Conservation (phyloP, 2,797 vertebrate species). For the Odontamblyopus rebecca region DNA sequence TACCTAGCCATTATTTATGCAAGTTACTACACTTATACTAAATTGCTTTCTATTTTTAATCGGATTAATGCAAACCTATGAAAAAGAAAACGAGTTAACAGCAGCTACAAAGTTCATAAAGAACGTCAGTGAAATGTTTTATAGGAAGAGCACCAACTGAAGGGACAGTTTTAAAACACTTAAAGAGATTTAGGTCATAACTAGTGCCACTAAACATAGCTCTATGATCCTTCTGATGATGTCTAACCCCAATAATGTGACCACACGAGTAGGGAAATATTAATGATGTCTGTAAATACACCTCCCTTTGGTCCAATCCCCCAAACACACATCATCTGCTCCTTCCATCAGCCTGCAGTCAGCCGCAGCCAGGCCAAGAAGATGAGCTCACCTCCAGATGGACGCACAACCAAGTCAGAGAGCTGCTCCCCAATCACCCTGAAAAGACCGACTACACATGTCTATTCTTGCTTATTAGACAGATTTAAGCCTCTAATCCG, state of each 20-base stretch:
- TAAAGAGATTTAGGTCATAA: conserved; percentile 47
- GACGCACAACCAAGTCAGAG: conserved; percentile 61
- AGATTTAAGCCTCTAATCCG: neutral
- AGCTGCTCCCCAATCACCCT: conserved; percentile 37
- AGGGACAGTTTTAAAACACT: conserved; percentile 38
- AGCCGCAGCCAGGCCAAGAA: conserved; percentile 56
- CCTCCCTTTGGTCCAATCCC: conserved; percentile 33
- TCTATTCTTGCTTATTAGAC: conserved; percentile 6
- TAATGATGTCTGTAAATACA: conserved; percentile 65
- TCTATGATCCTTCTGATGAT: conserved; percentile 49
- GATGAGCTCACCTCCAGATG: conserved; percentile 73
- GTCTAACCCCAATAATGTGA: conserved; percentile 57
- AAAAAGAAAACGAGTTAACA: neutral
- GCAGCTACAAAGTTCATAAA: conserved; percentile 4
- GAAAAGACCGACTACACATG: neutral
- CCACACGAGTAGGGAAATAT: conserved; percentile 56
- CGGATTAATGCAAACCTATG: neutral
- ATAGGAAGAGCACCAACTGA: conserved; percentile 28
- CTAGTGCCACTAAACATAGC: conserved; percentile 30
- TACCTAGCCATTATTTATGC: too few relatives aligned
- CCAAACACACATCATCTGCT: conserved; percentile 63
- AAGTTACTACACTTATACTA: too few relatives aligned
- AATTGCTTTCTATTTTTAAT: neutral
- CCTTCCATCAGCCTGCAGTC: conserved; percentile 59
- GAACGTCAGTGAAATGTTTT: conserved; percentile 9